These are phyloP conservation scores for Melinopterus prodromus DNA, from an alignment of 2,888 invertebrate species.

Conservation along the genomic window DNA sequence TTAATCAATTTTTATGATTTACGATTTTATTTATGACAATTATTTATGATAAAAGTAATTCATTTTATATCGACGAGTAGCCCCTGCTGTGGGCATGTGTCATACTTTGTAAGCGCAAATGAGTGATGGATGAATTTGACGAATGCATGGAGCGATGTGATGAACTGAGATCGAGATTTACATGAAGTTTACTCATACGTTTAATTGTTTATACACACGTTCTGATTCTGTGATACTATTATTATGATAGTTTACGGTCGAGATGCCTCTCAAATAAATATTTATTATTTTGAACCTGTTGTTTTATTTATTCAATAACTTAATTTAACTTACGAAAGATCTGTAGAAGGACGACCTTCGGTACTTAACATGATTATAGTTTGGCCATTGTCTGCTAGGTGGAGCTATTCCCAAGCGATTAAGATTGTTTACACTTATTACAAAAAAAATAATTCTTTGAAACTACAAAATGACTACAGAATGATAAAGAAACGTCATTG, in stretches of 20 bases:
- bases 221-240: constrained; percentile 19
- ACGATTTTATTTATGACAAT: constrained; percentile 24
- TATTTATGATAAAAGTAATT: constrained; percentile 17
- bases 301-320: neutral
- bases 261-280: constrained; percentile 21
- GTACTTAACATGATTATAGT: too few species aligned
- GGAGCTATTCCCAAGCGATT: too few species aligned
- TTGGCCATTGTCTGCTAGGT: neutral
- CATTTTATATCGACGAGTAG: neutral
- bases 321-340: neutral
- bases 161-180: neutral
- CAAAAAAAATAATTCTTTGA: too few species aligned
- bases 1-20: constrained; percentile 15
- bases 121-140: neutral
- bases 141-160: constrained; percentile 9
- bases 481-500: too few species aligned
- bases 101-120: constrained; percentile 14
- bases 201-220: neutral
- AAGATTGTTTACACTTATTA: too few species aligned
- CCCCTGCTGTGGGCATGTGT: neutral
- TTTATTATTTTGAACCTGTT: constrained; percentile 20
- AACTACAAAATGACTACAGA: too few species aligned
- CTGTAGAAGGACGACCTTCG: too few species aligned
- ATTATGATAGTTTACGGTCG: constrained; percentile 12
- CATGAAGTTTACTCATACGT: constrained; percentile 18